Percentiles rank a stretch among this genome's conserved stretches.
phyloP scores from a whole-genome alignment of 2,888 invertebrate species.

The Coleophora flavipennella region DNA sequence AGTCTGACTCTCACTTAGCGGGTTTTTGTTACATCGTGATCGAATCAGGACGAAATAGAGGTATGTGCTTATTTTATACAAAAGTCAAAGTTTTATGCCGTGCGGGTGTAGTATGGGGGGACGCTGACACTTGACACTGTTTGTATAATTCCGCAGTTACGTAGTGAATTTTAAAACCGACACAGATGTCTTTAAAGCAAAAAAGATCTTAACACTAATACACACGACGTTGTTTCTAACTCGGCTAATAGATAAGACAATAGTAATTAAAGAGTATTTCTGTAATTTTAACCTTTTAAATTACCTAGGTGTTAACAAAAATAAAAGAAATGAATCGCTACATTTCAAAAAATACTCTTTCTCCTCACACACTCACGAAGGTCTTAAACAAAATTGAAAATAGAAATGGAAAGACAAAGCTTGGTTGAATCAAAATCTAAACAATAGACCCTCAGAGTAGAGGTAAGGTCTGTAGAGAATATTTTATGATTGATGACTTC shows the following conservation, averaged over 20 bases:
- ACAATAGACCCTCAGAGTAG: slow-evolving; percentile 51
- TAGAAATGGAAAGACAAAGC: slow-evolving; percentile 11
- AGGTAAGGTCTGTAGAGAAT: slow-evolving; percentile 30
- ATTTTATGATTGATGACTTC: slow-evolving; percentile 62
- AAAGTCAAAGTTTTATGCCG: slow-evolving; percentile 30
- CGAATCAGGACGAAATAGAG: slow-evolving; percentile 24
- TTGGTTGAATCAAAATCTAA: slow-evolving; percentile 35
- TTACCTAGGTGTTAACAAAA: too few species aligned
- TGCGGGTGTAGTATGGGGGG: slow-evolving; percentile 38
- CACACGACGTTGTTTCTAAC: slow-evolving; percentile 4
- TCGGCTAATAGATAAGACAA: background rate
- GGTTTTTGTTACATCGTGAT: slow-evolving; percentile 18
- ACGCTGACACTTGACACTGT: slow-evolving; percentile 62
- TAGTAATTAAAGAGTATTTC: too few species aligned
- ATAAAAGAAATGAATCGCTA: too few species aligned
- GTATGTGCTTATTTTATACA: slow-evolving; percentile 31
- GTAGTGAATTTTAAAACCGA: slow-evolving; percentile 47
- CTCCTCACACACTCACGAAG: too few species aligned
- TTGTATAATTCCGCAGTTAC: slow-evolving; percentile 62
- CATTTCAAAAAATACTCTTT: too few species aligned
- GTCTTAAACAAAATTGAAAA: background rate
- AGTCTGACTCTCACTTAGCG: too few species aligned
- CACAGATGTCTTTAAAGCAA: slow-evolving; percentile 45
- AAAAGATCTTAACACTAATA: slow-evolving; percentile 32
- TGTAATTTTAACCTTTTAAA: too few species aligned